These are phyloP conservation scores for Pyrrhia umbra DNA, from an alignment of 2,888 invertebrate species.

Conservation along the genomic window DNA sequence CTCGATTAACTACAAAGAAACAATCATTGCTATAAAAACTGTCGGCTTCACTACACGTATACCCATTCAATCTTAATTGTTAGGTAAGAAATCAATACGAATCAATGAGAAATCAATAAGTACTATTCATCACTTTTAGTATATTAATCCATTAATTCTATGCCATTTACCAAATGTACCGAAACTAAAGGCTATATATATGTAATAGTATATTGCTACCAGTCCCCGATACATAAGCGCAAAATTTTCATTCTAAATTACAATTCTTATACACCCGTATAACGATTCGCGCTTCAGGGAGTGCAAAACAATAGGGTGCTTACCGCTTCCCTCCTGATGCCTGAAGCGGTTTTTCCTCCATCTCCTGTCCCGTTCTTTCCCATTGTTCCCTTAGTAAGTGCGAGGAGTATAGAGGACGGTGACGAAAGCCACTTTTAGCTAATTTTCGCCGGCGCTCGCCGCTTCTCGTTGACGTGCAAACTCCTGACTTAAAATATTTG, in stretches of 20 bases:
- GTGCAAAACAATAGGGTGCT: conserved; percentile 89
- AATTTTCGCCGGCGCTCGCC: conserved; percentile 85
- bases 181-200: too few species aligned
- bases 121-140: not conserved
- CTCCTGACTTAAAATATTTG: conserved; percentile 72
- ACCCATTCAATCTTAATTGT: too few species aligned
- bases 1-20: too few species aligned
- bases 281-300: conserved; percentile 81
- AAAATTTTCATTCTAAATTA: conserved; percentile 81
- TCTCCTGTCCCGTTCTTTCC: conserved; percentile 71
- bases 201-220: conserved; percentile 27
- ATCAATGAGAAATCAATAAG: too few species aligned
- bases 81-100: too few species aligned
- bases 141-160: not conserved
- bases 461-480: conserved; percentile 76
- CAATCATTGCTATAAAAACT: too few species aligned
- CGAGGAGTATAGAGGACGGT: conserved; percentile 69
- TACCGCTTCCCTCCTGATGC: conserved; percentile 84
- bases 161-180: not conserved
- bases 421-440: conserved; percentile 86
- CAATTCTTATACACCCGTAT: conserved; percentile 71
- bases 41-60: too few species aligned
- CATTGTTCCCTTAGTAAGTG: conserved; percentile 57
- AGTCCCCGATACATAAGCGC: conserved; percentile 61
- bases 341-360: conserved; percentile 84